Conservation (phyloP, 2,113 vertebrate genomes). For the Dissostichus mawsoni region DNA sequence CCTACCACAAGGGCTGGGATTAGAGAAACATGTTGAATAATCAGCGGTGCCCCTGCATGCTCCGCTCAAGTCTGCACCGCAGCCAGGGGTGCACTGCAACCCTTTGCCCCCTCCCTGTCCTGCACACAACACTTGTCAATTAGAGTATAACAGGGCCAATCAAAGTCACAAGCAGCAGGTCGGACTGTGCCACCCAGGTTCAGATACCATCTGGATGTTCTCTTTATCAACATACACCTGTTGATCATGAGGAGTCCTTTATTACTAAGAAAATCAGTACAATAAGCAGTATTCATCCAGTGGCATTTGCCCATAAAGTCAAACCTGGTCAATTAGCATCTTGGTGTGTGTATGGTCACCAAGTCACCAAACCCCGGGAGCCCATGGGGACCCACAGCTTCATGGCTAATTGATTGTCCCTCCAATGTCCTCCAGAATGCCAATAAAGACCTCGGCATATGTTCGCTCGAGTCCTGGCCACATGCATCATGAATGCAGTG, state of each 20-base stretch:
- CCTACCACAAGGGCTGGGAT: constrained; percentile 88
- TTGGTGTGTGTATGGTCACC: constrained; percentile 46
- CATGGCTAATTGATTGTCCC: constrained; percentile 78
- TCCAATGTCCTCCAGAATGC: constrained; percentile 66
- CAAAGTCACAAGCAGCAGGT: constrained; percentile 65
- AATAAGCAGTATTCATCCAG: background rate
- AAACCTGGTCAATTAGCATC: constrained; percentile 51
- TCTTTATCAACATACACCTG: constrained; percentile 23
- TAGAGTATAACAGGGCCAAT: constrained; percentile 63
- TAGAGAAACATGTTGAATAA: constrained; percentile 86
- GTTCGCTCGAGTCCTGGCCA: constrained; percentile 55
- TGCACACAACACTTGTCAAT: constrained; percentile 74
- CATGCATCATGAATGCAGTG: constrained; percentile 74
- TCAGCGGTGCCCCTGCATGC: constrained; percentile 78
- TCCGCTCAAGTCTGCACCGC: constrained; percentile 67
- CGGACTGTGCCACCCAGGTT: constrained; percentile 48
- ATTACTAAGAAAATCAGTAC: background rate
- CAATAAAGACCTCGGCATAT: constrained; percentile 80
- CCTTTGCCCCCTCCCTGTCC: constrained; percentile 54
- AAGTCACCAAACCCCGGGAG: constrained; percentile 61
- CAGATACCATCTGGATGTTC: constrained; percentile 20
- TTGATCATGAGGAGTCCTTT: background rate
- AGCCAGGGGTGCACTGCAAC: constrained; percentile 66
- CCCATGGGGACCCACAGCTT: constrained; percentile 63
- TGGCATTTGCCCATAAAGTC: constrained; percentile 42